Conservation (phyloP, 2,888 invertebrate genomes). For the Xylophagus ater region DNA sequence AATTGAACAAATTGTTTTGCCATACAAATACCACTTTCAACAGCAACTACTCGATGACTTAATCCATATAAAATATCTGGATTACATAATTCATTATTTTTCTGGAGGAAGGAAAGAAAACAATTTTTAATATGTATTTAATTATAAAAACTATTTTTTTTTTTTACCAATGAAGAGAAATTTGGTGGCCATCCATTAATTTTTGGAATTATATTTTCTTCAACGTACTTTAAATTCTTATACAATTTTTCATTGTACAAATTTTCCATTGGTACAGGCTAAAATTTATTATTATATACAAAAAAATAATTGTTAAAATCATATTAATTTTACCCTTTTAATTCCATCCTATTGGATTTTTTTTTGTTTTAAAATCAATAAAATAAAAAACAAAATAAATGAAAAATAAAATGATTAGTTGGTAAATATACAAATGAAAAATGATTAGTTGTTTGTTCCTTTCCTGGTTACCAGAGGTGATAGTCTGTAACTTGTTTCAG, state of each 20-base stretch:
- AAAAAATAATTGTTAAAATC: background rate
- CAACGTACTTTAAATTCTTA: slow-evolving; percentile 63
- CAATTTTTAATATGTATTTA: too few species aligned
- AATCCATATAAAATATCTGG: slow-evolving; percentile 71
- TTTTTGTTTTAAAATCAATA: slow-evolving; percentile 2
- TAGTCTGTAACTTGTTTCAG: too few species aligned
- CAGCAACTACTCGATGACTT: slow-evolving; percentile 76
- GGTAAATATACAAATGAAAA: too few species aligned
- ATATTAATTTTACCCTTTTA: slow-evolving; percentile 8
- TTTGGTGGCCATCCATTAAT: slow-evolving; percentile 38
- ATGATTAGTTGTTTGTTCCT: too few species aligned
- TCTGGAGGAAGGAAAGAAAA: slow-evolving; percentile 22
- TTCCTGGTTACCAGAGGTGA: too few species aligned
- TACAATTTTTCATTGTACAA: slow-evolving; percentile 40
- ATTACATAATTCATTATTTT: slow-evolving; percentile 53
- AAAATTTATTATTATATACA: background rate
- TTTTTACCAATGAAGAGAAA: slow-evolving; percentile 34
- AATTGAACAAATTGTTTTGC: slow-evolving; percentile 77
- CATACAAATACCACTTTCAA: slow-evolving; percentile 86
- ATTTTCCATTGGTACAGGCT: slow-evolving; percentile 17
- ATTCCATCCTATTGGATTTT: slow-evolving; percentile 3
- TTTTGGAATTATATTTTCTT: slow-evolving; percentile 51
- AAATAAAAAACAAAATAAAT: slow-evolving; percentile 11
- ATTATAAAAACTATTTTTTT: too few species aligned
- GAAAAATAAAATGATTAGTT: too few species aligned